These are phyloP conservation scores for Notodonta ziczac DNA, from an alignment of 2,888 invertebrate species.

Conservation along the genomic window DNA sequence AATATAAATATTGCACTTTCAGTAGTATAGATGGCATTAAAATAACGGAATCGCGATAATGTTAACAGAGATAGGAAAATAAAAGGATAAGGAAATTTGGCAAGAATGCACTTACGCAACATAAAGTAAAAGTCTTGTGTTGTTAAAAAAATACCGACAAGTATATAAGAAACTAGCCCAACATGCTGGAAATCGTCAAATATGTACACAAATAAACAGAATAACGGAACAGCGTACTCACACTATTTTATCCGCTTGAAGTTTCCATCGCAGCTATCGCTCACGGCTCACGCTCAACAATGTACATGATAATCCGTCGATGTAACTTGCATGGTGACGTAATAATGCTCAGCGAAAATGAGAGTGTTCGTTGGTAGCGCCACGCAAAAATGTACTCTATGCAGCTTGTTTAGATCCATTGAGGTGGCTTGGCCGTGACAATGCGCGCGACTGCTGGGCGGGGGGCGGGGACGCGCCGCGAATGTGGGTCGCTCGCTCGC, in stretches of 20 bases:
- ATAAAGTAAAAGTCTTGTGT: background rate
- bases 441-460: conserved; percentile 61
- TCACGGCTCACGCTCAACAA: conserved; percentile 23
- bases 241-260: conserved; percentile 31
- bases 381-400: conserved; percentile 69
- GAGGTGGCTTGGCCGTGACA: conserved; percentile 71
- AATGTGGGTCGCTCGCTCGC: conserved; percentile 80
- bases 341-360: conserved; percentile 72
- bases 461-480: conserved; percentile 59
- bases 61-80: background rate
- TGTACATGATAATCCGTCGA: conserved; percentile 58
- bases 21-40: background rate
- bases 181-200: background rate
- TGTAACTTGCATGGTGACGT: conserved; percentile 62
- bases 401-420: conserved; percentile 63
- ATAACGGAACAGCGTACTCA: conserved; percentile 24
- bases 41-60: background rate
- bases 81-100: background rate
- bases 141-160: background rate
- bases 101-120: too few relatives aligned
- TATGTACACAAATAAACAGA: conserved; percentile 14
- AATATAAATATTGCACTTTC: background rate
- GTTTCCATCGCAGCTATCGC: conserved; percentile 37
- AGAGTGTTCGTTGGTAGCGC: conserved; percentile 57
- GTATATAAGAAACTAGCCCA: background rate